phyloP scores from a whole-genome alignment of 1,140 invertebrate genomes.

The Penaeus indicus region DNA sequence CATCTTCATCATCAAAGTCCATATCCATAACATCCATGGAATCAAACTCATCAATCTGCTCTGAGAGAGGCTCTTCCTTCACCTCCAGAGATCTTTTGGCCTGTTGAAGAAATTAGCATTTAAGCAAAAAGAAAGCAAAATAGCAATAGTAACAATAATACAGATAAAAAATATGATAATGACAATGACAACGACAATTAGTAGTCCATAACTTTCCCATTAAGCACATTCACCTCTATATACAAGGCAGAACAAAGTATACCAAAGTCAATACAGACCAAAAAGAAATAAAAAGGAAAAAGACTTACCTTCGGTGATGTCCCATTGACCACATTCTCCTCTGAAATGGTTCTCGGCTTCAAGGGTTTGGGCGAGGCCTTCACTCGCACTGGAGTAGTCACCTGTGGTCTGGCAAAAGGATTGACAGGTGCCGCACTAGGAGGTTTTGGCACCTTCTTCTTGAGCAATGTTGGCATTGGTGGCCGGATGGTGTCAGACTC shows the following conservation, averaged over 20 bases:
- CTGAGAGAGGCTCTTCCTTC: conserved; percentile 7
- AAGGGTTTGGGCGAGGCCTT: conserved; percentile 27
- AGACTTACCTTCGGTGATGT: conserved; percentile 43
- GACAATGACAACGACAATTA: too few relatives aligned
- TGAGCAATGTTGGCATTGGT: conserved; percentile 56
- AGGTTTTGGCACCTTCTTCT: conserved; percentile 37
- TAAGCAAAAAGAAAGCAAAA: too few relatives aligned
- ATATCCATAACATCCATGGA: conserved; percentile 27
- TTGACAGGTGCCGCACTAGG: conserved; percentile 29
- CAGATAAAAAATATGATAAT: too few relatives aligned
- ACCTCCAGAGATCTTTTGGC: conserved; percentile 43
- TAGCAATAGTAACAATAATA: too few relatives aligned
- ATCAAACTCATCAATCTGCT: conserved; percentile 51
- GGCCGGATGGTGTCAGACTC: neutral
- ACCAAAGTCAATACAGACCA: too few relatives aligned
- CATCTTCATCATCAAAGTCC: conserved; percentile 38
- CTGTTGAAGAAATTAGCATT: neutral
- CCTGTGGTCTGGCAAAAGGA: conserved; percentile 50
- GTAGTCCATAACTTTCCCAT: neutral
- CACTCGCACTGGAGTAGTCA: conserved; percentile 21
- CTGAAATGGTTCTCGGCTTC: neutral
- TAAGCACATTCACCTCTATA: neutral
- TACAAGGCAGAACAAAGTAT: too few relatives aligned
- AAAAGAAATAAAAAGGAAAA: too few relatives aligned
- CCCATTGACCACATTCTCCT: neutral